A percentile compares a stretch with the other conserved stretches of the same genome.
These are phyloP conservation scores for Acanthosepion lycidas DNA, from an alignment of 2,888 invertebrate genomes.

Conservation along the genomic window DNA sequence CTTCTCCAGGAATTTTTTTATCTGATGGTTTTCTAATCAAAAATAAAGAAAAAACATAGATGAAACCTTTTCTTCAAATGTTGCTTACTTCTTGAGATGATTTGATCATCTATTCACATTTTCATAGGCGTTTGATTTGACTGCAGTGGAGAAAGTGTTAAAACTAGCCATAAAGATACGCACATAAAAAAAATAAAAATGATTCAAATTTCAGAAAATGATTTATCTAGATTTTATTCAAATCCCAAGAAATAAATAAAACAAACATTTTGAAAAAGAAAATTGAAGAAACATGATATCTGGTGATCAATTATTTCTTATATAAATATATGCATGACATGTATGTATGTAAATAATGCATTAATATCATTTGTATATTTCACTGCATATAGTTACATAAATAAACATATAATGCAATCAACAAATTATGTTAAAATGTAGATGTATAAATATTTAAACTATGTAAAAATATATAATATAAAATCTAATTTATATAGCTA, in stretches of 20 bases:
- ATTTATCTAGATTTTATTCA: constrained; percentile 33
- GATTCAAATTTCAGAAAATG: constrained; percentile 18
- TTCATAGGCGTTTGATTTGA: background rate
- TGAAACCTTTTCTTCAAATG: too few species aligned
- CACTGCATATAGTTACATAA: background rate
- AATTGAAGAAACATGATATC: background rate
- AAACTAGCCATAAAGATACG: background rate
- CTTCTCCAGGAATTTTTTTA: too few species aligned
- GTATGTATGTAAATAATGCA: background rate
- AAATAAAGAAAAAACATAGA: too few species aligned
- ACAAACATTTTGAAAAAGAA: background rate
- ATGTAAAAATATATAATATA: too few species aligned
- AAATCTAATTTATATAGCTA: too few species aligned
- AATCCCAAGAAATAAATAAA: background rate
- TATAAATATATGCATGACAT: background rate
- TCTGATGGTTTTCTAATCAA: too few species aligned
- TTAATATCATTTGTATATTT: background rate
- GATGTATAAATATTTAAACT: background rate
- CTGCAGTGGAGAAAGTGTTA: background rate
- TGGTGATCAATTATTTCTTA: background rate
- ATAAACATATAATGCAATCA: background rate
- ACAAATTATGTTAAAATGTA: background rate
- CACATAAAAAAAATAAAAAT: background rate
- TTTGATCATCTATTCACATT: too few species aligned
- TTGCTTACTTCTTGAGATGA: too few species aligned